Evolutionary conservation across 2,888 invertebrate genomes (phyloP), one percentile per base, ranked within the genome.

Genomic region (Himalopsyche japonica): DNA sequence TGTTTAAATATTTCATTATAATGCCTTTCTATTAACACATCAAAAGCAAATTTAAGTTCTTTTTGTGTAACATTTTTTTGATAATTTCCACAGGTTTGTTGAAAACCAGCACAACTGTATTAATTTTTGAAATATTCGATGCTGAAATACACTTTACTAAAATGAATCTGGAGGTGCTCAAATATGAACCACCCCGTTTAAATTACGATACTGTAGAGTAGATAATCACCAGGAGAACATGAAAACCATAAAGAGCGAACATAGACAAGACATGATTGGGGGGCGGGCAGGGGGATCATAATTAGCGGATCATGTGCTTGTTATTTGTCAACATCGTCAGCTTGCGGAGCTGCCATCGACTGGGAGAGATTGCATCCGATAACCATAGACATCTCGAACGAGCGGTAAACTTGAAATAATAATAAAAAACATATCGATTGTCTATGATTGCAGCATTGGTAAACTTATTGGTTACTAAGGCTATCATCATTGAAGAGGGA

Each of bases 271-370:
- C 70, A 70, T 70, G 82, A 43, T 20, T 18, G 76, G 18, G 64
- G 30, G 82, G 57, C 64, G 79, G 47, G 76, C 30, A 37, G 57
- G n/a, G 82, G 76, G 57, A 81, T 85, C 83, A 86, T 86, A 86
- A 86, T 86, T 86, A 86, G 86, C 82, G 79, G 84, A 81, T 85
- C 86, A 85, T 85, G 83, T 49, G 47, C 77, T 83, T 83, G 86
- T 84, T 86, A 86, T 86, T 86, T 86, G 86, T 86, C 86, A 86
- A 85, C 85, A 20, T 27, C 70, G 30, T 70, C 70, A 27, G 70
- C 70, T 70, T 3, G 70, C 70, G 70, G 70, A 30, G 70, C 70
- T 70, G 70, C 70, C 70, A 70, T 70, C 10, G 70, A 70, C 70
- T 30, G 12, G 30, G 70, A 70, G 70, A 70, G 70, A 70, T 70